Conservation (phyloP, 2,888 invertebrate species). For the Plebejus argus region DNA sequence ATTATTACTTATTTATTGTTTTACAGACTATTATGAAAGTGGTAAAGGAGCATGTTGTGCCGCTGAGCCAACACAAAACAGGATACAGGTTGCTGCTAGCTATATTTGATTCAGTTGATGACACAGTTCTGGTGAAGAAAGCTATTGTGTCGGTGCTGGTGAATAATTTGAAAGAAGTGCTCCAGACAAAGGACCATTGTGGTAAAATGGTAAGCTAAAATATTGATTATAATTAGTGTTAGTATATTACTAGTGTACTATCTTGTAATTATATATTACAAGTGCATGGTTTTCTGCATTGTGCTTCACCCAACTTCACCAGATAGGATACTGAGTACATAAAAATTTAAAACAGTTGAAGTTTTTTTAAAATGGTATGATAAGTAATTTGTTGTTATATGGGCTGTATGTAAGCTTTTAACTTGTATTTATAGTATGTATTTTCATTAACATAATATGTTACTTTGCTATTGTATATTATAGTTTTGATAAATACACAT, state of each 20-base stretch:
- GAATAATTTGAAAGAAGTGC: slow-evolving; percentile 83
- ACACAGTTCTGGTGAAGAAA: slow-evolving; percentile 94
- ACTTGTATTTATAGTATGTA: too few species aligned
- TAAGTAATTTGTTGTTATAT: too few species aligned
- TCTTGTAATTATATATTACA: too few species aligned
- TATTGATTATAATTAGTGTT: neutral
- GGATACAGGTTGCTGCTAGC: slow-evolving; percentile 91
- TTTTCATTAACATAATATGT: too few species aligned
- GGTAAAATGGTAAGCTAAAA: slow-evolving; percentile 86
- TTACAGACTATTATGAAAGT: slow-evolving; percentile 90
- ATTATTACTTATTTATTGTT: slow-evolving; percentile 24
- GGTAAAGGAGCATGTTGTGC: slow-evolving; percentile 90
- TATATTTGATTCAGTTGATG: slow-evolving; percentile 94
- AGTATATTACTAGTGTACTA: neutral
- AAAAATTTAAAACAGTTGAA: too few species aligned
- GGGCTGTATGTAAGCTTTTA: too few species aligned
- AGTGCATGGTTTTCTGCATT: too few species aligned
- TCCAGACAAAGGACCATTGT: slow-evolving; percentile 84
- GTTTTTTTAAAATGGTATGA: too few species aligned
- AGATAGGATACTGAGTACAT: too few species aligned
- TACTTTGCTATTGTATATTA: too few species aligned
- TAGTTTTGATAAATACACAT: neutral
- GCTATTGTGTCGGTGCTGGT: slow-evolving; percentile 87
- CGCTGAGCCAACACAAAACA: slow-evolving; percentile 91
- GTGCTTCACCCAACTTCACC: too few species aligned